Conservation (phyloP, 2,888 invertebrate genomes). For the Trichogramma evanescens region DNA sequence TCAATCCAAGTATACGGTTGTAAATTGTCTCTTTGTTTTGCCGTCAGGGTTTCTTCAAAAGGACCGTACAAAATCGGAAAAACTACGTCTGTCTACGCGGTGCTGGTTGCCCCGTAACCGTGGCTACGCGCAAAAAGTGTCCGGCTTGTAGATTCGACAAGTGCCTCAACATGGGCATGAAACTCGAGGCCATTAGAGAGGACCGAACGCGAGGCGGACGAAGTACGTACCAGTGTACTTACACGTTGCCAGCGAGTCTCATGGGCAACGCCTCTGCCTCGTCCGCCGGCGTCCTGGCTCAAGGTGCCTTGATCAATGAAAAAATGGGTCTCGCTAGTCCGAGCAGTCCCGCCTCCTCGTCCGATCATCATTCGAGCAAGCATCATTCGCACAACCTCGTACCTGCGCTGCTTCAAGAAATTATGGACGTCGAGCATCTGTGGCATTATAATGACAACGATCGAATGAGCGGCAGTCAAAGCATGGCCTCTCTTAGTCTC, state of each 20-base stretch:
- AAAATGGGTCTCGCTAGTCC: conserved; percentile 38
- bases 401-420: conserved; percentile 61
- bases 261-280: conserved; percentile 50
- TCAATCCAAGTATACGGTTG: background rate
- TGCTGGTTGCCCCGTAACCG: conserved; percentile 85
- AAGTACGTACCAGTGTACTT: conserved; percentile 92
- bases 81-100: conserved; percentile 90
- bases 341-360: conserved; percentile 42
- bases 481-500: conserved; percentile 21
- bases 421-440: conserved; percentile 91
- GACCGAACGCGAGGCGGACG: conserved; percentile 92
- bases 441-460: conserved; percentile 91
- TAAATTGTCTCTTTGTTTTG: background rate
- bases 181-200: conserved; percentile 91
- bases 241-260: conserved; percentile 67
- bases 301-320: conserved; percentile 49
- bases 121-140: conserved; percentile 91
- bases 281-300: conserved; percentile 53
- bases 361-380: conserved; percentile 42
- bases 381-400: conserved; percentile 44
- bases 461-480: conserved; percentile 55
- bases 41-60: conserved; percentile 79
- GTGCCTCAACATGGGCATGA: conserved; percentile 94
- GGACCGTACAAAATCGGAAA: conserved; percentile 97
- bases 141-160: conserved; percentile 95